Evolutionary conservation across 2,113 vertebrate species (phyloP), one percentile per base, ranked within the genome.

Genomic region (Hemibagrus wyckioides): DNA sequence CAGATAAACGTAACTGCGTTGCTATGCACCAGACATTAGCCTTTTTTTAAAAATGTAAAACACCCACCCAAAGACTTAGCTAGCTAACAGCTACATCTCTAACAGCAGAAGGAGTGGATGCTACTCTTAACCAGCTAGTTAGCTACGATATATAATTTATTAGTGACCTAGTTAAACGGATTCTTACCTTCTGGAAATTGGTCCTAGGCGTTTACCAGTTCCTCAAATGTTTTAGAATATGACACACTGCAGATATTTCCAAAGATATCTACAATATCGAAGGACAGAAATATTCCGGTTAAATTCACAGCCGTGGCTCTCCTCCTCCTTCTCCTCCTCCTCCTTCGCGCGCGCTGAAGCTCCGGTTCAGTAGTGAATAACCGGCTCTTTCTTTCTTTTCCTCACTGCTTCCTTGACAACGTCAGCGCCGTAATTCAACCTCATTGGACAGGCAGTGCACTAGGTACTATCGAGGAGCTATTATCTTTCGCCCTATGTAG

Each of bases 341-440:
- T 25, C 33, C 21, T 39, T 57, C 15, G n/a, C 59, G 63, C 86
- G 80, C 67, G 65, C 80, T 17, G 36, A 52, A n/a, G 39, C 59
- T 69, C 30, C 14, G 50, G 77, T 41, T 71, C 77, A 48, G 19
- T 15, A 59, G 6, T 23, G 9, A 36, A 71, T 36, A 19, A 75
- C 52, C 86, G 67, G 79, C 67, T 44, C 39, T 57, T 85, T 54
- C 15, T 15, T 71, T 28, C 39, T 54, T 44, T 54, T 11, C 52
- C 14, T 57, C 79, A 41, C 10, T 44, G 63, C 85, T 67, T 86
- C 85, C 77, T 67, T 59, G 77, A 65, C 79, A 48, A 73, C 85
- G 85, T 86, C 79, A 86, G n/a, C 19, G 77, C 44, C 25, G 59
- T 65, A 30, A 10, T 6, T 8, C 59, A 83, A 83, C 67, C 61